phyloP scores from a whole-genome alignment of 2,113 vertebrate species.

The Muntiacus muntjak region DNA sequence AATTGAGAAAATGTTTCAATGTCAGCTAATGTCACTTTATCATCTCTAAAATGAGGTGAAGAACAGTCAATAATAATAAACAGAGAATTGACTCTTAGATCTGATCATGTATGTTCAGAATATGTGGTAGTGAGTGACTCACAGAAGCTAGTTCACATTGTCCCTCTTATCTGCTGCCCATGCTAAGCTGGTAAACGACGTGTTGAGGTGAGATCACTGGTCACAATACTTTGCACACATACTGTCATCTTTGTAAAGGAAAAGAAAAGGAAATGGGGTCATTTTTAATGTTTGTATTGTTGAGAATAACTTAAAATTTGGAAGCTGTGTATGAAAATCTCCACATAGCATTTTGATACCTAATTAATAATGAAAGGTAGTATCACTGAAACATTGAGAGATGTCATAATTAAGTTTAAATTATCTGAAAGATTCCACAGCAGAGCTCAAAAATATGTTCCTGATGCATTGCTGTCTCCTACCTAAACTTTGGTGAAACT shows the following conservation, averaged over 20 bases:
- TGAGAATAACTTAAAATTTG: neutral
- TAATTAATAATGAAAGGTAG: constrained; percentile 27
- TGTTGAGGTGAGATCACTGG: neutral
- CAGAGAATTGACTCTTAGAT: neutral
- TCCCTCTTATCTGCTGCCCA: neutral
- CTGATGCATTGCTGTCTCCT: neutral
- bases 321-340: neutral
- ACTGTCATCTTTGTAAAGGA: neutral
- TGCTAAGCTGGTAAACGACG: neutral
- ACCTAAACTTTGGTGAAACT: constrained; percentile 44
- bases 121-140: neutral
- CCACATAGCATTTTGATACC: neutral
- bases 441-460: neutral
- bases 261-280: neutral
- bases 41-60: neutral
- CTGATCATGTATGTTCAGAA: rapidly evolving
- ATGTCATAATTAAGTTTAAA: constrained; percentile 33
- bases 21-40: neutral
- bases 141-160: neutral
- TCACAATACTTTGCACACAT: rapidly evolving
- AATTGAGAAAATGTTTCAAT: neutral
- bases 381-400: neutral
- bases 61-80: neutral
- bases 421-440: neutral
- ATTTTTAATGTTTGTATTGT: neutral